Base-by-base conservation (phyloP, 2,113 vertebrate species). In the Panurus biarmicus region DNA sequence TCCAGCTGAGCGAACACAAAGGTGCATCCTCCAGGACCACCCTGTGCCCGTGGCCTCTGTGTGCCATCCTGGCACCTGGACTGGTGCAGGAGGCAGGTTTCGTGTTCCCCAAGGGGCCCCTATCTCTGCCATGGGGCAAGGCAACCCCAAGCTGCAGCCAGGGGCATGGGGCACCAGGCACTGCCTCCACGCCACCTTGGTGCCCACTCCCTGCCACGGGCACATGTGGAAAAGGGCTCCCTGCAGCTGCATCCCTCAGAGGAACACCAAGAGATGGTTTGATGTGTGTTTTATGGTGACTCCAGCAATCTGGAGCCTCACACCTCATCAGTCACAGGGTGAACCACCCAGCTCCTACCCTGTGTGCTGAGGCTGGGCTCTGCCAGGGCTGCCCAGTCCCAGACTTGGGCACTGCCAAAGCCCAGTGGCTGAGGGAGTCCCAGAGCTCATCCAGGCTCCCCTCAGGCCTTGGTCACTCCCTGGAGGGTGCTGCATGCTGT, bases 251-350 rank as follows among this genome's bases (percentile, higher is more conserved):
- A 53, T 10, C 20, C 31, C 42, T 50, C 1, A 0, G 38, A 13
- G 19, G 7, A 64, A 22, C 2, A 0, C 24, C 0, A 0, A 18
- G 26, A 11, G 9, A 25, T 36, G 2, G 1, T 11, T 54, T 42
- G 17, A 40, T 57, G 10, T 5, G 11, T 33, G n/a, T 25, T 72
- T 51, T 44, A 13, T 18, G 53, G 56, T n/a, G 60, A 31, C 9
- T 45, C 31, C 19, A 8, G 62, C 0, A 9, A n/a, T 11, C 16
- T 0, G 0, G 60, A 56, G 28, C 54, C 36, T 76, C 0, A 0
- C 58, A 35, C 23, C 45, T 60, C 53, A 7, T n/a, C 12, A 5
- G 8, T 24, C 36, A 10, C 1, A 8, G n/a, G 31, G 31, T 11
- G n/a, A 50, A 9, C 5, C 23, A 13, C 18, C 2, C 70, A 45